Percentiles rank a stretch among this genome's conserved stretches.
These are phyloP conservation scores for Montipora foliosa DNA, from an alignment of 64 coral and sea anemone genomes.

Conservation along the genomic window DNA sequence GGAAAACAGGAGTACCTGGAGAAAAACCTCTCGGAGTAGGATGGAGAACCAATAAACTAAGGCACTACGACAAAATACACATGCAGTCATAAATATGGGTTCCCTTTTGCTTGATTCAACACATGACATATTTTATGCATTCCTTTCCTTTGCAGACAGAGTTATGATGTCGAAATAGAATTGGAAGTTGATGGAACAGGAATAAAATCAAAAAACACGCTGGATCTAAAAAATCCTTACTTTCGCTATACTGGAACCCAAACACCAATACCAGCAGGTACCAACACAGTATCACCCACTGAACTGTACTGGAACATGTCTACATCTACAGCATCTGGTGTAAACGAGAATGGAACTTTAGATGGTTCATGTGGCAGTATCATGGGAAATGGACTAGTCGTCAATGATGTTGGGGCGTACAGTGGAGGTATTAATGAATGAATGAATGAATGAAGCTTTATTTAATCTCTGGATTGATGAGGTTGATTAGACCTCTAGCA, in stretches of 20 bases:
- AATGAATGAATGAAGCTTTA: too few species aligned
- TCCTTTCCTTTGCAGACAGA: constrained; percentile 65
- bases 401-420: constrained; percentile 2
- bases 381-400: constrained; percentile 18
- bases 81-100: too few species aligned
- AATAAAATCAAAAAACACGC: constrained; percentile 77
- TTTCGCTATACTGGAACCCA: constrained; percentile 92
- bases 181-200: constrained; percentile 83
- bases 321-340: constrained; percentile 43
- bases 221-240: constrained; percentile 96
- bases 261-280: constrained; percentile 71
- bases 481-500: neutral
- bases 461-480: too few species aligned
- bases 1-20: too few species aligned
- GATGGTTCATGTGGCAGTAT: constrained; percentile 37
- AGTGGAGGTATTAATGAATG: constrained; percentile 17
- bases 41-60: too few species aligned
- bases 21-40: too few species aligned
- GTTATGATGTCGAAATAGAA: constrained; percentile 97
- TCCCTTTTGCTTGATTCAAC: neutral
- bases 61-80: too few species aligned
- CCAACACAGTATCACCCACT: constrained; percentile 87
- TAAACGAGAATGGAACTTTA: constrained; percentile 36
- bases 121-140: neutral
- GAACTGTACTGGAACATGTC: constrained; percentile 90